phyloP scores from a whole-genome alignment of 2,888 invertebrate species.

The Acronicta psi region DNA sequence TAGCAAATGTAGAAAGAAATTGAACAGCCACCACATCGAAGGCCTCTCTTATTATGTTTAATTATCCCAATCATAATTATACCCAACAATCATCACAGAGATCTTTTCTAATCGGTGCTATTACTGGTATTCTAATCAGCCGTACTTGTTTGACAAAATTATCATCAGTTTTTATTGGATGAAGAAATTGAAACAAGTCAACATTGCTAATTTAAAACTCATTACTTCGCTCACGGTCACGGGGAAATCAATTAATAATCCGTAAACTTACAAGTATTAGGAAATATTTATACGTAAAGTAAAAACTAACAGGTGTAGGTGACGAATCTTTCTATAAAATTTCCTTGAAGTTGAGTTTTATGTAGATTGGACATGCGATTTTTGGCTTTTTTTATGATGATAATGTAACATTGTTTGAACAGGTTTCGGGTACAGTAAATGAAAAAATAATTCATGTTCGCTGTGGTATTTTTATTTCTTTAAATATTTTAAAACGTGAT shows the following conservation, averaged over 20 bases:
- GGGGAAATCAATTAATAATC: slow-evolving; percentile 52
- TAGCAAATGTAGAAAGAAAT: slow-evolving; percentile 20
- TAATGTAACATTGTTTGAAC: too few relatives aligned
- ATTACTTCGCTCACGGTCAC: slow-evolving; percentile 49
- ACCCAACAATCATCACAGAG: slow-evolving; percentile 42
- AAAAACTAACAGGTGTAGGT: slow-evolving; percentile 43
- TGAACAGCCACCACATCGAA: slow-evolving; percentile 28
- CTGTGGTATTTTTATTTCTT: too few relatives aligned
- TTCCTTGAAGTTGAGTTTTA: background rate
- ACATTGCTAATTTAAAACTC: slow-evolving; percentile 55
- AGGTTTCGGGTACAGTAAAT: too few relatives aligned
- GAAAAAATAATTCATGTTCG: too few relatives aligned
- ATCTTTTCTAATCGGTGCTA: slow-evolving; percentile 51
- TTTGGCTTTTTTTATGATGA: too few relatives aligned
- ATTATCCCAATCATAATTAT: slow-evolving; percentile 52
- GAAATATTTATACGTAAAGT: slow-evolving; percentile 33
- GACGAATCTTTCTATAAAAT: slow-evolving; percentile 18
- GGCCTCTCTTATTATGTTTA: slow-evolving; percentile 42
- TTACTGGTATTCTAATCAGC: slow-evolving; percentile 53
- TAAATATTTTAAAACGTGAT: too few relatives aligned
- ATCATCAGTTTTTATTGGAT: slow-evolving; percentile 50
- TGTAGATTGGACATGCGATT: too few relatives aligned
- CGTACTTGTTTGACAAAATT: slow-evolving; percentile 57
- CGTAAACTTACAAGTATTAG: slow-evolving; percentile 47
- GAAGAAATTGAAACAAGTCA: slow-evolving; percentile 54